Percentiles rank a stretch among this genome's conserved stretches.
These are phyloP conservation scores for Cotesia vestalis DNA, from an alignment of 1,140 invertebrate genomes.

Conservation along the genomic window DNA sequence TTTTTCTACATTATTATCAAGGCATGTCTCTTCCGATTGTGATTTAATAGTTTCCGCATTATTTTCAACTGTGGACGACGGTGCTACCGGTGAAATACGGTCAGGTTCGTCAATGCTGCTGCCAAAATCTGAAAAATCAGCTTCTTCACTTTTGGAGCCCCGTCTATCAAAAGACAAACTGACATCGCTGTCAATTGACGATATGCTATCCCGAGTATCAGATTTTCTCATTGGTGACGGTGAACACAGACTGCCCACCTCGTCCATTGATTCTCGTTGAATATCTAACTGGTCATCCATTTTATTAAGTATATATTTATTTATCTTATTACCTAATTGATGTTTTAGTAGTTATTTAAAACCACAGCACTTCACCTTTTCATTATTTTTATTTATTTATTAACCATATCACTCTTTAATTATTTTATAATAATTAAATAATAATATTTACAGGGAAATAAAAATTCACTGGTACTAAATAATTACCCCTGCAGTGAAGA, in stretches of 20 bases:
- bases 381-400: not conserved
- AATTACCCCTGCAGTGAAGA: not conserved
- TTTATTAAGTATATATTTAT: not conserved
- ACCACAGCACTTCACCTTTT: constrained; percentile 28
- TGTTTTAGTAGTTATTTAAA: not conserved
- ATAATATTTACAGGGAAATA: not conserved
- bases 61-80: not conserved
- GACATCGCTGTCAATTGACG: constrained; percentile 72
- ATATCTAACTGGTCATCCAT: constrained; percentile 55
- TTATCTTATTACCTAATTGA: not conserved
- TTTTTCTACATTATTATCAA: not conserved
- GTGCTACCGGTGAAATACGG: constrained; percentile 6
- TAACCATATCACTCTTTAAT: not conserved
- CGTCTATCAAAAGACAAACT: constrained; percentile 68
- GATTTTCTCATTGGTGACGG: constrained; percentile 68
- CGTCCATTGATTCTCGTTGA: constrained; percentile 55
- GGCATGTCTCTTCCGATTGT: too few relatives aligned
- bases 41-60: not conserved
- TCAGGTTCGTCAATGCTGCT: constrained; percentile 65
- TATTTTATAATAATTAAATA: not conserved
- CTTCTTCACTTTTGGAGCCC: constrained; percentile 66
- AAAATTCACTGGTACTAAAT: not conserved
- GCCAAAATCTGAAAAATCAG: constrained; percentile 73
- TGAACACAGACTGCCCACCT: constrained; percentile 54
- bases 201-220: constrained; percentile 71